phyloP scores from a whole-genome alignment of 1,140 invertebrate species.

The Bombus affinis region DNA sequence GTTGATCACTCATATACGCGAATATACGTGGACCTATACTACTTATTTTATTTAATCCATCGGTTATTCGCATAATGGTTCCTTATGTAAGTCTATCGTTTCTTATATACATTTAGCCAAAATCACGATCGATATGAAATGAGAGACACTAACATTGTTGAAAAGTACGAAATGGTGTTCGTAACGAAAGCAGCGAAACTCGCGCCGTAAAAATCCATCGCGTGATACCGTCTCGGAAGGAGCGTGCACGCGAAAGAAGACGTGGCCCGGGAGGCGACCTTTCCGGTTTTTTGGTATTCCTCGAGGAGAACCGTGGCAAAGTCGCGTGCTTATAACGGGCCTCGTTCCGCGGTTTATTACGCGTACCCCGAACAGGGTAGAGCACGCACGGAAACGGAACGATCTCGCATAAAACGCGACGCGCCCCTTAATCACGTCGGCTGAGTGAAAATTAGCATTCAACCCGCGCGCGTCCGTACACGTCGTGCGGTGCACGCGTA shows the following conservation, averaged over 20 bases:
- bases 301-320: background rate
- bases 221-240: background rate
- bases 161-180: too few relatives aligned
- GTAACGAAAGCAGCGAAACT: background rate
- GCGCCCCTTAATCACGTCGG: constrained; percentile 34
- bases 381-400: constrained; percentile 34
- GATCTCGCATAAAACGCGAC: constrained; percentile 24
- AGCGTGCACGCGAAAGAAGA: background rate
- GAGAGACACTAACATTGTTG: too few relatives aligned
- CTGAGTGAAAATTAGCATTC: constrained; percentile 70
- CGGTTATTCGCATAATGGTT: background rate
- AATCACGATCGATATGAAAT: too few relatives aligned
- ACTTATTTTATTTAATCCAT: background rate
- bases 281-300: constrained; percentile 36
- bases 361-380: background rate
- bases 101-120: background rate
- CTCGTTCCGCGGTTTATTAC: constrained; percentile 21
- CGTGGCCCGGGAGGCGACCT: background rate
- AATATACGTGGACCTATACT: background rate
- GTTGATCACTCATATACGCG: background rate
- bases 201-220: background rate
- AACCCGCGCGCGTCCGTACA: constrained; percentile 51
- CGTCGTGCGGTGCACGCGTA: constrained; percentile 58
- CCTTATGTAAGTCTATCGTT: background rate
- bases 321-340: constrained; percentile 41